Evolutionary conservation across 2,888 invertebrate species (phyloP).

Genomic region (Caenorhabditis sinica): DNA sequence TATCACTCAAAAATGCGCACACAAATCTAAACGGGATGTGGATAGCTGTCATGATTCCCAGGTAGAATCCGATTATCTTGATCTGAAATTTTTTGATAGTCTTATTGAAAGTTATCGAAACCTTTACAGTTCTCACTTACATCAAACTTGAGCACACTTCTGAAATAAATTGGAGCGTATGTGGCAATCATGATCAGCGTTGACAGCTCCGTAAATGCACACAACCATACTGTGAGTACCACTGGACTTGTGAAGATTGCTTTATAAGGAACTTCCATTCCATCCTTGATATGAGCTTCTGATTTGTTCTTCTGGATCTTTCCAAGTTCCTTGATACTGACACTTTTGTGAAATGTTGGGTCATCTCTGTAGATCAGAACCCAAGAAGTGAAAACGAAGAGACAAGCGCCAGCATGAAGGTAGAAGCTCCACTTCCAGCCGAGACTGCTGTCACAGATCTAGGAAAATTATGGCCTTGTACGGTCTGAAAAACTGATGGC

Average conservation of each 20-base stretch:
- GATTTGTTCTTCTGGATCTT: conserved; percentile 76
- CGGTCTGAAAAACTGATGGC: not conserved
- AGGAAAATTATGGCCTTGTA: not conserved
- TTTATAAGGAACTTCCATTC: conserved; percentile 74
- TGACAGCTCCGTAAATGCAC: conserved; percentile 76
- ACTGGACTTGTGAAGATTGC: conserved; percentile 70
- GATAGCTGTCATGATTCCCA: conserved; percentile 54
- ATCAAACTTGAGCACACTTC: conserved; percentile 60
- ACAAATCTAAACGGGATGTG: conserved; percentile 76
- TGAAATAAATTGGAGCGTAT: conserved; percentile 77
- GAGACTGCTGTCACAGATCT: conserved; percentile 69
- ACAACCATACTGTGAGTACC: conserved; percentile 74
- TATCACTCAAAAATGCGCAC: conserved; percentile 75
- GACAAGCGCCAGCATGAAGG: conserved; percentile 63
- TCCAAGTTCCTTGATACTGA: conserved; percentile 65
- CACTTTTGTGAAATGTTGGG: conserved; percentile 59
- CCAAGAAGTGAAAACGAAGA: conserved; percentile 64
- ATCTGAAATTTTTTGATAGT: conserved; percentile 49
- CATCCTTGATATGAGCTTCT: conserved; percentile 70
- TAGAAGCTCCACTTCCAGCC: conserved; percentile 81
- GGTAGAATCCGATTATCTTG: conserved; percentile 56
- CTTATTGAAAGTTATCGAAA: not conserved
- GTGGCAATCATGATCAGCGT: conserved; percentile 71
- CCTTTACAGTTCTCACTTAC: not conserved
- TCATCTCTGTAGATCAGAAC: conserved; percentile 65